Conservation (phyloP, 2,113 vertebrate species). For the Spilogale gracilis region DNA sequence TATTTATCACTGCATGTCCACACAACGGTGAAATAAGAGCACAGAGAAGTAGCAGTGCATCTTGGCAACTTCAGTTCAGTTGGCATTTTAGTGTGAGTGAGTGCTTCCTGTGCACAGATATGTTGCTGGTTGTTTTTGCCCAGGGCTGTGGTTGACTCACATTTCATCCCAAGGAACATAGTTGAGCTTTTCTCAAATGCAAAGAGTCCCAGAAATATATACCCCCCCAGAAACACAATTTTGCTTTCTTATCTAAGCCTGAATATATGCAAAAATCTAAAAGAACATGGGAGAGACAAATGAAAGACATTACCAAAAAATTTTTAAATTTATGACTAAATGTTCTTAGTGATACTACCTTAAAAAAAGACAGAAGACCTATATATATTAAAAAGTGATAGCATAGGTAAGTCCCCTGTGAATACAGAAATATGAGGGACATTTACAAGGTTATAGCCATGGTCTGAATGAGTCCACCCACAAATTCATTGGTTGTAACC, state of each 20-base stretch:
- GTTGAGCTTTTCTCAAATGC: neutral
- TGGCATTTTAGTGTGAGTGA: neutral
- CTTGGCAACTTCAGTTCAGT: neutral
- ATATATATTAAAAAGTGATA: neutral
- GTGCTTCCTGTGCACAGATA: neutral
- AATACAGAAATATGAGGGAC: neutral
- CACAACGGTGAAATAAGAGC: neutral
- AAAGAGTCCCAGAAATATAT: neutral
- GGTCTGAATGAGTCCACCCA: neutral
- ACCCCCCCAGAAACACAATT: neutral
- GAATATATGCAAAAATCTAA: neutral
- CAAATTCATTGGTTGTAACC: neutral
- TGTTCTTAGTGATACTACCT: neutral
- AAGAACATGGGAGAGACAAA: neutral
- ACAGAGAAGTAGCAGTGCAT: neutral
- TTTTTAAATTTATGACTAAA: neutral
- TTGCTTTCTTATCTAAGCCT: neutral
- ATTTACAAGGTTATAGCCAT: neutral
- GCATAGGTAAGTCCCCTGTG: neutral
- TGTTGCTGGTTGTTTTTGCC: neutral
- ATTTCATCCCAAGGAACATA: neutral
- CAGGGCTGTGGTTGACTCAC: neutral
- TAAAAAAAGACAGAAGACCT: neutral
- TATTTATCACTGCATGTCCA: neutral
- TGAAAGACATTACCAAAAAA: neutral